Evolutionary conservation across 2,113 vertebrate genomes (phyloP).

Genomic region (mouse (Mus musculus)): DNA sequence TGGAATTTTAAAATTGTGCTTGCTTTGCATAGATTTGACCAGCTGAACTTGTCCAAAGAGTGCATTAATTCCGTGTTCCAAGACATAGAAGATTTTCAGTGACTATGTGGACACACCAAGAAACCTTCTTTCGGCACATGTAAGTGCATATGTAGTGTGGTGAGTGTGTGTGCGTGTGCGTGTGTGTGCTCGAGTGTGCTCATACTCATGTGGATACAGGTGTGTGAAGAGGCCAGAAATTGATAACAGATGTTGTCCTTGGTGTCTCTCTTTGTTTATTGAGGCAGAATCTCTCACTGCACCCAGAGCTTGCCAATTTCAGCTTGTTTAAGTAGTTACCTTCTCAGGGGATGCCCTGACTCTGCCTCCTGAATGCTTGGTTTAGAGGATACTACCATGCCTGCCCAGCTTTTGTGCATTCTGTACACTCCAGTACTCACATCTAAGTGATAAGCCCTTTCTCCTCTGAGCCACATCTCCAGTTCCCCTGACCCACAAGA

Average conservation of each 20-base stretch:
- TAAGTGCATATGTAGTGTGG: background rate
- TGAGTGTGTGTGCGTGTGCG: background rate
- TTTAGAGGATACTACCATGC: background rate
- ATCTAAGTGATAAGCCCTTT: background rate
- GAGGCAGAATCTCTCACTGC: background rate
- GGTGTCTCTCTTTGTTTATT: background rate
- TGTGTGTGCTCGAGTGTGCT: no score
- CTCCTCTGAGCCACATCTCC: background rate
- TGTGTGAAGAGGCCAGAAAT: background rate
- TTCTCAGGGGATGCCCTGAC: background rate
- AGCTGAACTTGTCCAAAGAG: constrained; percentile 55
- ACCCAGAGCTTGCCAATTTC: background rate
- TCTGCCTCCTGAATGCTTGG: background rate
- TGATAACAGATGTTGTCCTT: no score
- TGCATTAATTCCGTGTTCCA: constrained; percentile 42
- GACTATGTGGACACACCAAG: background rate
- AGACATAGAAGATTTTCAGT: constrained; percentile 40
- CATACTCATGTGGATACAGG: background rate
- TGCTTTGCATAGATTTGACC: constrained; percentile 74
- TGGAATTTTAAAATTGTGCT: constrained; percentile 71
- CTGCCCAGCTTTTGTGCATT: background rate
- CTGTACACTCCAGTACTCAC: background rate
- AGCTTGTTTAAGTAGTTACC: background rate
- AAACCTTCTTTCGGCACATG: background rate
- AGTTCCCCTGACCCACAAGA: background rate